Percentiles rank a stretch among this genome's conserved stretches.
These are phyloP conservation scores for Thereva unica DNA, from an alignment of 2,888 invertebrate genomes.

Conservation along the genomic window DNA sequence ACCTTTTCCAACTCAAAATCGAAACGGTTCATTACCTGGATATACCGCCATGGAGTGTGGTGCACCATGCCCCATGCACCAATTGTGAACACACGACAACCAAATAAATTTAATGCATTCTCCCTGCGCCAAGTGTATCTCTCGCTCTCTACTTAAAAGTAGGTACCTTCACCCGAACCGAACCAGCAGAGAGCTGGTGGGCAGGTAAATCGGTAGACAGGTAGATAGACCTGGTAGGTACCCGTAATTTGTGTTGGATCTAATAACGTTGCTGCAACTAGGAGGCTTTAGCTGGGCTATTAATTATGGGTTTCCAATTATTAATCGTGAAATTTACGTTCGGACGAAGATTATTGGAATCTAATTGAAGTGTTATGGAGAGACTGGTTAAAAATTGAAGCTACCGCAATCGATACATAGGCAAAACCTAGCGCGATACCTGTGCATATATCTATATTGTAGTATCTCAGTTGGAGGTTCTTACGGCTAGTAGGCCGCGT, in stretches of 20 bases:
- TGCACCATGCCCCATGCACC: conserved; percentile 2
- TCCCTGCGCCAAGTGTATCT: too few relatives aligned
- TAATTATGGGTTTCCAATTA: conserved; percentile 25
- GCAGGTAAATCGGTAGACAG: too few relatives aligned
- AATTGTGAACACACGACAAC: conserved; percentile 21
- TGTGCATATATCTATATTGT: background rate
- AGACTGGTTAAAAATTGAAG: background rate
- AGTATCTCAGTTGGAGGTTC: background rate
- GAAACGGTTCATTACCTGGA: conserved; percentile 18
- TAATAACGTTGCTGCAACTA: conserved; percentile 4
- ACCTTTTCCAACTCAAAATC: conserved; percentile 20
- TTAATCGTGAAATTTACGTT: conserved; percentile 13
- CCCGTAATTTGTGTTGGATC: conserved; percentile 9
- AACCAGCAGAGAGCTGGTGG: too few relatives aligned
- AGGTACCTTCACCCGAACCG: too few relatives aligned
- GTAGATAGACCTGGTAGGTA: conserved; percentile 10
- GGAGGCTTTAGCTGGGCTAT: background rate
- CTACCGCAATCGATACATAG: background rate
- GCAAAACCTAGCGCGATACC: background rate
- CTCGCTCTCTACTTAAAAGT: too few relatives aligned
- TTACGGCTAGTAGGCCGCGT: background rate
- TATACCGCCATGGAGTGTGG: too few relatives aligned
- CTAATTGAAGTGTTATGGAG: background rate
- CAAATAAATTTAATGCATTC: conserved; percentile 13
- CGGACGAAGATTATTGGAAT: conserved; percentile 1